Conservation (phyloP, 2,888 invertebrate genomes). For the Mactromeris polynyma region DNA sequence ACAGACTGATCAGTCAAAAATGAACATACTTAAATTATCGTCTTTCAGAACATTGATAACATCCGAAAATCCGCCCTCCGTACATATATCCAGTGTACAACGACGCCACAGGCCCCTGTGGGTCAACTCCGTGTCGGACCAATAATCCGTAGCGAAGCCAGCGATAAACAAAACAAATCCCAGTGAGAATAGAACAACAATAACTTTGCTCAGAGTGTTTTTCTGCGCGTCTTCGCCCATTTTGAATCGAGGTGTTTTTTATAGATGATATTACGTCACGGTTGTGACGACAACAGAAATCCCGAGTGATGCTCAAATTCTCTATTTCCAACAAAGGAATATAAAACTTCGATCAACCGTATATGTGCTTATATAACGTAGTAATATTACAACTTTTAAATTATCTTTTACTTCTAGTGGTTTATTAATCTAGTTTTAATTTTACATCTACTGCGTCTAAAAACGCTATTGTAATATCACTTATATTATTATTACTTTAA, state of each 20-base stretch:
- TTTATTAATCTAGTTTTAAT: too few species aligned
- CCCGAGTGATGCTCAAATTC: too few species aligned
- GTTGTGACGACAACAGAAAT: too few species aligned
- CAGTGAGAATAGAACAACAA: constrained; percentile 30
- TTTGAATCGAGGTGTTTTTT: not conserved
- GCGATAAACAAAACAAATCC: constrained; percentile 51
- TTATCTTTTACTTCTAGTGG: too few species aligned
- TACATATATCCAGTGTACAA: constrained; percentile 37
- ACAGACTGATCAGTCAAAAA: too few species aligned
- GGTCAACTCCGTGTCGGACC: constrained; percentile 47
- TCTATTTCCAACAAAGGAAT: not conserved
- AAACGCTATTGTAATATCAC: not conserved
- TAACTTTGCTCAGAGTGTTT: constrained; percentile 27
- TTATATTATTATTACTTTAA: not conserved
- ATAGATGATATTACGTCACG: not conserved
- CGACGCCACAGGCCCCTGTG: constrained; percentile 56
- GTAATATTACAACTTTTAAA: too few species aligned
- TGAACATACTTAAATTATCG: constrained; percentile 49
- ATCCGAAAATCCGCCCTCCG: constrained; percentile 41
- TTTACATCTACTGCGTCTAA: too few species aligned
- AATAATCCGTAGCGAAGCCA: constrained; percentile 60
- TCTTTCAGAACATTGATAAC: constrained; percentile 41
- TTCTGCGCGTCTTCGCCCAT: constrained; percentile 28
- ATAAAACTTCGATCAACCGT: not conserved
- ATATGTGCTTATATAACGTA: not conserved